Base-by-base conservation (phyloP, 2,113 vertebrate species). In the Alosa alosa region DNA sequence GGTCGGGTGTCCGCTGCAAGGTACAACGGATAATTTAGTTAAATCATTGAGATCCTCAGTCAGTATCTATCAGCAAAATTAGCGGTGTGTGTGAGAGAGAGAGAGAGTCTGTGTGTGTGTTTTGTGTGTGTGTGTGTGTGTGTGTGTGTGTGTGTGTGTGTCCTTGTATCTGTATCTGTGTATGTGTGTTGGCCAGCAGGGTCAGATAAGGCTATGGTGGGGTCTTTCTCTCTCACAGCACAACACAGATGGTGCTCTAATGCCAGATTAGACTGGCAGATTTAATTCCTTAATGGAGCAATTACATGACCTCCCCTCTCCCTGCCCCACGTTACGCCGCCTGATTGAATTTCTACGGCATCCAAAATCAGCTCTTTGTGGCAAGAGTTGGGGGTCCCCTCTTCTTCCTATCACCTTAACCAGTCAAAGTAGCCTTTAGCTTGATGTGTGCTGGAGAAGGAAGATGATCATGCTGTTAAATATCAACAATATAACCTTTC, bases 231-330 rank as follows among this genome's bases (percentile, higher is more conserved):
- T 72, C 25, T 36, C 6, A 0, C 25, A 72, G 64, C 64, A 31
- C 64, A 25, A 87, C 72, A 82, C 64, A 85, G 81, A 87, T 87
- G 81, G 49, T 50, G 39, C 81, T 46, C 84, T 85, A 75, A 87
- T 82, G 84, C 45, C 36, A 64, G 84, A 84, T 84, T 87, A 87
- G 55, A 85, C 81, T 39, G 78, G 52, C 45, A 68, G 50, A 87
- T 87, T 82, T 87, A 82, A 87, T 87, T 81, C 81, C 44, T 83
- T 82, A 87, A 87, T 85, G 84, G 81, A 45, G 44, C 86, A 84
- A 87, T 87, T 87, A 87, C 86, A 82, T 1, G 64, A 72, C 64
- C n/a, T 9, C 64, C 64, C 64, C 64, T 72, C 64, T 72, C 64
- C 64, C 64, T 68, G 60, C 11, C 4, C 22, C 5, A 13, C 10